Base-by-base conservation (phyloP, 2,113 vertebrate species). In the Engraulis encrasicolus region DNA sequence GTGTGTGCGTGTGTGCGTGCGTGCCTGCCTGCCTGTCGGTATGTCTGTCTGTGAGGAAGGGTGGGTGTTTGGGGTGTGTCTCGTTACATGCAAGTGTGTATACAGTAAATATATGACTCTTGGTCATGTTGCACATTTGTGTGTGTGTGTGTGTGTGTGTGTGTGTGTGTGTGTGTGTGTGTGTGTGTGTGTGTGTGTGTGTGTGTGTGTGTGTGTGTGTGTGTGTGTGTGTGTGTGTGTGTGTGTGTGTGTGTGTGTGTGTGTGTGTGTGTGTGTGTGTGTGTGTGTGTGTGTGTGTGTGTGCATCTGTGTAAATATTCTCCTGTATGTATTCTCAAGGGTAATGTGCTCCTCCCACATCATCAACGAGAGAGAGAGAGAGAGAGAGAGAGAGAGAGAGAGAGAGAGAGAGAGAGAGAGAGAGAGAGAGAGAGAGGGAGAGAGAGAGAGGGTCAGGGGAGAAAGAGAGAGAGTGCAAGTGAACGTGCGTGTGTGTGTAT, bases 271-370 rank as follows among this genome's bases (percentile, higher is more conserved):
- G 54, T 58, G 20, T 58, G 54, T 23, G 54, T 58, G 54, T 58
- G 54, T 58, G 11, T 66, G 58, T 66, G 23, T 7, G 6, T 66
- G 58, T 66, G 58, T 31, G 58, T 66, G 1, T 18, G 48, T 78
- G 17, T 92, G 86, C 91, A 78, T 80, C n/a, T n/a, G n/a, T n/a
- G n/a, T n/a, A n/a, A n/a, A n/a, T 45, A 45, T 5, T 45, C 40
- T 45, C 40, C 40, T 9, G 89, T 88, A 87, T 86, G 84, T 90
- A 90, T 86, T 90, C 90, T 19, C 93, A 95, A 94, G 94, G 93
- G 94, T 93, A 95, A 93, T 91, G 82, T 89, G 91, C 88, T 93
- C 91, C 91, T 92, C 91, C 92, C 90, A 81, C 50, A 61, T 91
- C 84, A 91, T 85, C 86, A 80, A 90, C 90, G 92, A 93, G 91